A percentile compares a stretch with the other conserved stretches of the same genome.
phyloP scores from a whole-genome alignment of 92 coral and sea anemone genomes.

The Blastomussa wellsi region DNA sequence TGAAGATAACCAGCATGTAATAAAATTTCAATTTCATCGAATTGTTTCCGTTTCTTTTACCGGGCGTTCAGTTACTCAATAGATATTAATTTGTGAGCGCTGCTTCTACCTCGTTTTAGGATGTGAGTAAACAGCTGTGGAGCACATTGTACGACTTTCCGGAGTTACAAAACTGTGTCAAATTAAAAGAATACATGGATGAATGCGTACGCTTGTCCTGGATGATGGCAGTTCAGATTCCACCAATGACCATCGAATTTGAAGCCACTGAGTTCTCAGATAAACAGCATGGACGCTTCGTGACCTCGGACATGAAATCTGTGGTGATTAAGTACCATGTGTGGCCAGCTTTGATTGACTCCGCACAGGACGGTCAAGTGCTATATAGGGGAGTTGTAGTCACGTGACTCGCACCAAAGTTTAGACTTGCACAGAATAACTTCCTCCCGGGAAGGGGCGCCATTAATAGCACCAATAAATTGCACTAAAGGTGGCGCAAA shows the following conservation, averaged over 20 bases:
- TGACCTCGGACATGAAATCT: constrained; percentile 68
- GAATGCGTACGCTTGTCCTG: constrained; percentile 92
- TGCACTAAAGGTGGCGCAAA: no score
- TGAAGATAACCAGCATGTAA: no score
- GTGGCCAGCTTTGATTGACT: constrained; percentile 94
- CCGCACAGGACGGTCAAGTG: constrained; percentile 66
- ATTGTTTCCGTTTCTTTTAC: no score
- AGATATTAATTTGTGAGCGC: no score
- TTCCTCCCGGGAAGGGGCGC: no score
- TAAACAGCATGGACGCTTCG: constrained; percentile 69
- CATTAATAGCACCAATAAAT: no score
- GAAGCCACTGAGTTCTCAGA: constrained; percentile 67
- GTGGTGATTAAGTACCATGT: constrained; percentile 68
- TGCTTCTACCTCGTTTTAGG: constrained; percentile 41
- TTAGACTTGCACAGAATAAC: neutral
- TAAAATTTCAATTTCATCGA: no score
- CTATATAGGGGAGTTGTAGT: constrained; percentile 81
- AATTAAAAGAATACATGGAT: constrained; percentile 75
- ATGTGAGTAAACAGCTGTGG: constrained; percentile 80
- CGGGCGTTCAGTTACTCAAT: no score
- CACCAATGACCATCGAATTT: constrained; percentile 85
- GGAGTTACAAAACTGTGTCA: constrained; percentile 73
- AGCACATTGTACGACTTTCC: constrained; percentile 93
- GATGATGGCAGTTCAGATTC: constrained; percentile 81
- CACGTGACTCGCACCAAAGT: constrained; percentile 54